Conservation (phyloP, 2,113 vertebrate species). For the Podarcis raffonei region DNA sequence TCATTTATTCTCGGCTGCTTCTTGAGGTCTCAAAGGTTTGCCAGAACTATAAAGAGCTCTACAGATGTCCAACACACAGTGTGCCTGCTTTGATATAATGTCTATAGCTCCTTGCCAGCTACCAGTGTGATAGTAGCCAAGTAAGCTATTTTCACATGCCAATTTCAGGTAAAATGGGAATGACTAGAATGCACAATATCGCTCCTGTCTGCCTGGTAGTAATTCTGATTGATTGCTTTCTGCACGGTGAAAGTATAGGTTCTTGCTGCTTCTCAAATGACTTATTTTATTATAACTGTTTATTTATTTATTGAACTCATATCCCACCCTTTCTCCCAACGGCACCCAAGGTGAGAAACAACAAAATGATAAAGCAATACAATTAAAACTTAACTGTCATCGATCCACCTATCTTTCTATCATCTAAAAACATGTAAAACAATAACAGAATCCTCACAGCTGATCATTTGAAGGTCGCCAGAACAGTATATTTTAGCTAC, state of each 20-base stretch:
- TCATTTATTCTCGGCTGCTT: slow-evolving; percentile 8
- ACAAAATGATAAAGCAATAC: too few relatives aligned
- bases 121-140: neutral
- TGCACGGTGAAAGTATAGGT: neutral
- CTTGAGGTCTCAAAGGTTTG: neutral
- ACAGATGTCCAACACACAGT: neutral
- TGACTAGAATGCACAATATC: neutral
- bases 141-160: neutral
- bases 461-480: too few relatives aligned
- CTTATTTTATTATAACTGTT: neutral
- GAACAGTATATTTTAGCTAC: too few relatives aligned
- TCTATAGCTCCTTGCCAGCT: neutral
- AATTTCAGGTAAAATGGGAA: slow-evolving; percentile 13
- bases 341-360: too few relatives aligned
- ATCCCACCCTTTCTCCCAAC: too few relatives aligned
- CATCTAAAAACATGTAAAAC: too few relatives aligned
- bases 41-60: neutral
- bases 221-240: neutral
- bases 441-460: too few relatives aligned
- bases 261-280: neutral
- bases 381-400: too few relatives aligned
- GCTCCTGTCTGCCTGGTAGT: neutral
- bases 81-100: neutral
- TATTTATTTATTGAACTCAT: too few relatives aligned
- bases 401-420: too few relatives aligned